phyloP scores from a whole-genome alignment of 2,888 invertebrate genomes.

The Ectemnius cavifrons region DNA sequence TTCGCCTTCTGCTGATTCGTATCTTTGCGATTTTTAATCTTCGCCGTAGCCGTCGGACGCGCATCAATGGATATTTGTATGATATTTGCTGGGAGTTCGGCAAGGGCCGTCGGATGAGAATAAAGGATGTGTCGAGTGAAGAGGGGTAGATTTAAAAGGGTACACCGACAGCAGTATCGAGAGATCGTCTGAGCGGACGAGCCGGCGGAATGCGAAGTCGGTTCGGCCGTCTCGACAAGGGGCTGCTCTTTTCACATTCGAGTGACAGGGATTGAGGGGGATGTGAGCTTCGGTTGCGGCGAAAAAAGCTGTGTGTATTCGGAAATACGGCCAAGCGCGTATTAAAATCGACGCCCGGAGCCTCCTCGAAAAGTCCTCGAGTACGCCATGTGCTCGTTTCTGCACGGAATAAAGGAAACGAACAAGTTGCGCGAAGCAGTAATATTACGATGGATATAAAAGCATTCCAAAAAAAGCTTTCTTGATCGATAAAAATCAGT shows the following conservation, averaged over 20 bases:
- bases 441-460: too few species aligned
- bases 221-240: constrained; percentile 15
- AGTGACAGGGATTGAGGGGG: constrained; percentile 31
- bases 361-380: not conserved
- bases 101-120: constrained; percentile 11
- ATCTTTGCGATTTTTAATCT: constrained; percentile 57
- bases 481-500: too few species aligned
- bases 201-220: constrained; percentile 31
- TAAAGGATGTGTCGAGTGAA: not conserved
- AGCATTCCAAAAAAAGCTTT: too few species aligned
- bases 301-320: constrained; percentile 18
- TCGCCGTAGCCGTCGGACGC: constrained; percentile 25
- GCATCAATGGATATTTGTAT: constrained; percentile 40
- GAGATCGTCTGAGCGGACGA: constrained; percentile 19
- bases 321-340: constrained; percentile 27
- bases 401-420: too few species aligned
- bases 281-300: not conserved
- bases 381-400: too few species aligned
- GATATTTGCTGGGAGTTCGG: constrained; percentile 39
- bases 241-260: constrained; percentile 21
- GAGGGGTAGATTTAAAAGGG: constrained; percentile 44
- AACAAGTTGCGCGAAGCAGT: too few species aligned
- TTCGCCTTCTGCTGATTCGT: constrained; percentile 51
- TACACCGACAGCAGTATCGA: constrained; percentile 31
- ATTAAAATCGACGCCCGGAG: constrained; percentile 49